These are phyloP conservation scores for Hybos culiciformis DNA, from an alignment of 2,888 invertebrate species.

Conservation along the genomic window DNA sequence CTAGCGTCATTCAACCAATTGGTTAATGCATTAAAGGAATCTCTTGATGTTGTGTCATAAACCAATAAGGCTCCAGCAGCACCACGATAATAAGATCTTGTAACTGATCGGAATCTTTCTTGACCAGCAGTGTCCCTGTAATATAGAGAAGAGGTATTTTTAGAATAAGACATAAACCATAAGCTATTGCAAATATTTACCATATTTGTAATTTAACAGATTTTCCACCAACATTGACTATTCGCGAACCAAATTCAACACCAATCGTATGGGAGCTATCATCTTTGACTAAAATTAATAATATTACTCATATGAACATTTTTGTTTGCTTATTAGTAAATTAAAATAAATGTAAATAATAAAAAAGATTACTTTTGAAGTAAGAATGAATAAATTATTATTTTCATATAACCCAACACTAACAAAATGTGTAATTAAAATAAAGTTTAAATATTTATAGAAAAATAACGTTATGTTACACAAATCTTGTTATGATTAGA, in stretches of 20 bases:
- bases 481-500: no score
- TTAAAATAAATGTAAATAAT: no score
- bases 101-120: constrained; percentile 44
- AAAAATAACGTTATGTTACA: no score
- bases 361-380: no score
- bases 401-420: no score
- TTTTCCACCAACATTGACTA: constrained; percentile 68
- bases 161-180: constrained; percentile 41
- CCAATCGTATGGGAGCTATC: constrained; percentile 76
- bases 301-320: no score
- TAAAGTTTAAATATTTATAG: no score
- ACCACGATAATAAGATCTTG: constrained; percentile 67
- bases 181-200: no score
- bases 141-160: constrained; percentile 19
- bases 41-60: constrained; percentile 78
- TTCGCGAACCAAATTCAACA: constrained; percentile 77
- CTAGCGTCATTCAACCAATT: constrained; percentile 77
- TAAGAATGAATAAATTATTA: no score
- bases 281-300: constrained; percentile 61
- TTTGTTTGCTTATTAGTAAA: no score
- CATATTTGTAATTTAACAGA: constrained; percentile 70
- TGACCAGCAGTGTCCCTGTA: constrained; percentile 46
- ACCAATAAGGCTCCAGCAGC: constrained; percentile 86
- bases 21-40: constrained; percentile 82
- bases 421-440: no score